Percentiles rank a stretch among this genome's conserved stretches.
These are phyloP conservation scores for Macrophya alboannulata DNA, from an alignment of 2,888 invertebrate species.

Conservation along the genomic window DNA sequence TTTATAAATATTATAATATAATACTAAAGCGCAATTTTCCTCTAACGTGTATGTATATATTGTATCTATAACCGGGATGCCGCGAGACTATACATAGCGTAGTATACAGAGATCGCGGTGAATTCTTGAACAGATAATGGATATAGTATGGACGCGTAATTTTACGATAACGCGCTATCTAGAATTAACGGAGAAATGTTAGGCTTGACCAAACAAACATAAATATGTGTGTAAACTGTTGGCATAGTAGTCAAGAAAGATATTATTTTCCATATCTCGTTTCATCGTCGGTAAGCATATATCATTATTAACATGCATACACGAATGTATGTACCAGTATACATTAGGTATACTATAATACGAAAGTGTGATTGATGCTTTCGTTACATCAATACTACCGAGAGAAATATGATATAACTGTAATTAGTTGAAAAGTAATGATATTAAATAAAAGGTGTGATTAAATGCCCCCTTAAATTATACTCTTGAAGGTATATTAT, in stretches of 20 bases:
- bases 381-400: not conserved
- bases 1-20: not conserved
- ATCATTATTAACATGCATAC: not conserved
- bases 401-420: not conserved
- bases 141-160: not conserved
- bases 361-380: conserved; percentile 6
- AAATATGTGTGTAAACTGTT: not conserved
- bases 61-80: not conserved
- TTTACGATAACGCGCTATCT: conserved; percentile 46
- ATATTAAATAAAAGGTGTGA: conserved; percentile 20
- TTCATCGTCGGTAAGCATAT: not conserved
- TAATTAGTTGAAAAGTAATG: not conserved
- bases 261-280: conserved; percentile 2
- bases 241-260: not conserved
- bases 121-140: conserved; percentile 17
- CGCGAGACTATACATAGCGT: not conserved
- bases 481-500: not conserved
- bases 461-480: conserved; percentile 18
- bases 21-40: not conserved
- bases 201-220: conserved; percentile 37
- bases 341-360: not conserved
- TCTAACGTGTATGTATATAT: not conserved
- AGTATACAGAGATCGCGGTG: not conserved
- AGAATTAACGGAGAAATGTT: conserved; percentile 29
- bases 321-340: not conserved